Percentiles rank a stretch among this genome's conserved stretches.
These are phyloP conservation scores for Tokudaia muenninki DNA, from an alignment of 2,797 vertebrate species.

Conservation along the genomic window DNA sequence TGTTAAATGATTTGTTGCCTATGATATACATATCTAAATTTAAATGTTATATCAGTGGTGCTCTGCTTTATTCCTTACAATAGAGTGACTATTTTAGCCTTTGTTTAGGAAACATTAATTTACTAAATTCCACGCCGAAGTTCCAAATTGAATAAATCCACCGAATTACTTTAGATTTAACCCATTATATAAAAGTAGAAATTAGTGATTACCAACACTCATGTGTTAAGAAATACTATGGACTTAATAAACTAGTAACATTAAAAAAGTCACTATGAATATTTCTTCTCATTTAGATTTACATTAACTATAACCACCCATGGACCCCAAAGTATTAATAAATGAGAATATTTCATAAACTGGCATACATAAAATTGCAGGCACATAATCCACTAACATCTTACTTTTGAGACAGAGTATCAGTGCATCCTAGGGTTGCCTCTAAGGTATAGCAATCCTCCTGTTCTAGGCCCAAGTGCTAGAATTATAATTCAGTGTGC, in stretches of 20 bases:
- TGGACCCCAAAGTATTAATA: conserved; percentile 36
- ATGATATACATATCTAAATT: conserved; percentile 34
- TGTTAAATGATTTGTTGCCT: conserved; percentile 20
- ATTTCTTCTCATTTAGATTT: conserved; percentile 43
- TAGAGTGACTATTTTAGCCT: background rate
- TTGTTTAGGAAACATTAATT: conserved; percentile 50
- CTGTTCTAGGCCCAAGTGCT: background rate
- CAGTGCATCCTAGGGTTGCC: background rate
- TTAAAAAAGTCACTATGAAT: conserved; percentile 55
- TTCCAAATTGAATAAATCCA: conserved; percentile 21
- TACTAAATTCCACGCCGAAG: conserved; percentile 21
- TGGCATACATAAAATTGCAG: background rate
- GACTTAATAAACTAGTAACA: conserved; percentile 39
- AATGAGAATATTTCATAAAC: conserved; percentile 30
- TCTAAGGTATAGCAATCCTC: background rate
- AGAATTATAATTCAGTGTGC: background rate
- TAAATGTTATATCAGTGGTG: conserved; percentile 56
- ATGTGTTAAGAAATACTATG: conserved; percentile 63
- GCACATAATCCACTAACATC: conserved; percentile 27
- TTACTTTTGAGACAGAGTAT: background rate
- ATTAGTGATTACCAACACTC: conserved; percentile 56
- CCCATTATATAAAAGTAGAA: conserved; percentile 47
- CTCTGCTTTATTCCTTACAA: conserved; percentile 48
- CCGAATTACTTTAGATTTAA: conserved; percentile 36
- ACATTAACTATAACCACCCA: conserved; percentile 2